Evolutionary conservation across 2,113 vertebrate genomes (phyloP).

Genomic region (Atrichornis clamosus): DNA sequence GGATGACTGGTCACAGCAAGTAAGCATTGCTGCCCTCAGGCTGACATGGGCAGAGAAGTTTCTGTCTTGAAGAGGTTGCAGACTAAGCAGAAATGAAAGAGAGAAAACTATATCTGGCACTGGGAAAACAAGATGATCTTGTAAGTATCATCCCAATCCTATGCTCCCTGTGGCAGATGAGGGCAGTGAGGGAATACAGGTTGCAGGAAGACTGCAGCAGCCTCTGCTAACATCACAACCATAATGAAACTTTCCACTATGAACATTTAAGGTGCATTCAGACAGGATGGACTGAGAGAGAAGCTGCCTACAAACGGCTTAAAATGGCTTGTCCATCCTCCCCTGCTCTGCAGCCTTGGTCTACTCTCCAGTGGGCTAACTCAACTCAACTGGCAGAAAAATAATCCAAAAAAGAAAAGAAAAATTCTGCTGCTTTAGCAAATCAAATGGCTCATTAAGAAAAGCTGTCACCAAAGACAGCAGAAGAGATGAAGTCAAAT

Average conservation of each 20-base stretch:
- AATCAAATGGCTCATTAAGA: background rate
- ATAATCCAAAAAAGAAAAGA: background rate
- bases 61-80: background rate
- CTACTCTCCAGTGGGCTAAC: background rate
- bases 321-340: background rate
- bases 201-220: background rate
- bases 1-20: background rate
- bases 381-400: background rate
- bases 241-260: background rate
- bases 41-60: background rate
- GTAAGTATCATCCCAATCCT: background rate
- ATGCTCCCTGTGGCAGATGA: background rate
- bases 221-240: background rate
- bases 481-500: background rate
- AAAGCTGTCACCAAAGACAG: background rate
- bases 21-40: background rate
- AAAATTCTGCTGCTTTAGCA: background rate
- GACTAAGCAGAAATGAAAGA: background rate
- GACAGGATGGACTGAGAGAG: background rate
- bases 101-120: background rate
- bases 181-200: background rate
- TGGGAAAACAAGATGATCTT: background rate
- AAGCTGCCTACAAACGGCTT: background rate
- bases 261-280: background rate
- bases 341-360: background rate